A percentile compares a stretch with the other conserved stretches of the same genome.
Evolutionary conservation across 2,888 invertebrate genomes (phyloP).

Genomic region (Herminia tarsipennalis): DNA sequence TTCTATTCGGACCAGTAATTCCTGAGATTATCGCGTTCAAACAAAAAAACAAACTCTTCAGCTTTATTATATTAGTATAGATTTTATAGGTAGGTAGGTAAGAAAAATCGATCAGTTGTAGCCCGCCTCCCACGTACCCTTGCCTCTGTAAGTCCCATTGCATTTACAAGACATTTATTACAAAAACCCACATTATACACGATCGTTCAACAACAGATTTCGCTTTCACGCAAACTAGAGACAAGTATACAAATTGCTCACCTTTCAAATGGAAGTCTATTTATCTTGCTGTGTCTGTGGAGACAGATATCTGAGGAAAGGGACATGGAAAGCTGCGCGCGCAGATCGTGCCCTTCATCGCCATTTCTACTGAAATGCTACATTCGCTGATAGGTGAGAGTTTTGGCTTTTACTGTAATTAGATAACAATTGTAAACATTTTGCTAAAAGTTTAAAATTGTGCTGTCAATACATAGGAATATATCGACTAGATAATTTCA

Average conservation of each 20-base stretch:
- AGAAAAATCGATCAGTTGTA: constrained; percentile 4
- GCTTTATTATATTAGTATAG: constrained; percentile 1
- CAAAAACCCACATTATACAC: constrained; percentile 34
- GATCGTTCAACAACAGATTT: constrained; percentile 46
- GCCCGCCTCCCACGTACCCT: constrained; percentile 22
- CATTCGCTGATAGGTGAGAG: constrained; percentile 30
- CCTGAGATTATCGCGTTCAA: too few species aligned
- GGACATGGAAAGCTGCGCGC: constrained; percentile 52
- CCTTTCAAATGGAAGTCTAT: constrained; percentile 70
- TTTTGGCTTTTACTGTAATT: constrained; percentile 31
- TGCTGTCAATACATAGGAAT: too few species aligned
- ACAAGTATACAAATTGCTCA: constrained; percentile 69
- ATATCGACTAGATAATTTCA: too few species aligned
- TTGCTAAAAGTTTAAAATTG: too few species aligned
- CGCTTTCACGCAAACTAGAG: constrained; percentile 53
- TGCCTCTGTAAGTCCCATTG: constrained; percentile 12
- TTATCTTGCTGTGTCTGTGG: constrained; percentile 63
- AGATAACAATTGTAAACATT: constrained; percentile 4
- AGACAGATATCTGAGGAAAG: constrained; percentile 57
- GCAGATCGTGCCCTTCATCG: constrained; percentile 49
- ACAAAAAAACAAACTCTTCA: neutral
- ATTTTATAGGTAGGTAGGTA: too few species aligned
- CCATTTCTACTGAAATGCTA: constrained; percentile 36
- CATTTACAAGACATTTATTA: neutral
- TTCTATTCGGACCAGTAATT: too few species aligned